A percentile compares a stretch with the other conserved stretches of the same genome.
Conservation (phyloP, 2,113 vertebrate species). For the Herpetotheres cachinnans region DNA sequence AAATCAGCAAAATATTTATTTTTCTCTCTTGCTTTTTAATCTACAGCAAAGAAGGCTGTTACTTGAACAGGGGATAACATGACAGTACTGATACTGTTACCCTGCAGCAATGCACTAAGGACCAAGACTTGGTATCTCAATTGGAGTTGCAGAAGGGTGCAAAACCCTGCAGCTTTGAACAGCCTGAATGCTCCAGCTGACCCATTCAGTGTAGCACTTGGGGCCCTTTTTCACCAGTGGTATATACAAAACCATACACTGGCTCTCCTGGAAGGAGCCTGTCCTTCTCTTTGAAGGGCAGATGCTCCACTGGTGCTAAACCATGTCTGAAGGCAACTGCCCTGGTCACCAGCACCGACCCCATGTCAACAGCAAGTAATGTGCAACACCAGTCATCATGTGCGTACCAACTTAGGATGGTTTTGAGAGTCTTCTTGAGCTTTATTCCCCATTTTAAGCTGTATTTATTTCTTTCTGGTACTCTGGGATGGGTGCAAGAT, state of each 20-base stretch:
- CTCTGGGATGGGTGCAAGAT: background rate
- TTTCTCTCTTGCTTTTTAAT: background rate
- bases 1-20: background rate
- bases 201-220: background rate
- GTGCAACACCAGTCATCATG: background rate
- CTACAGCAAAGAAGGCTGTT: background rate
- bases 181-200: background rate
- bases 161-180: background rate
- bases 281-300: background rate
- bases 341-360: background rate
- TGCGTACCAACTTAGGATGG: background rate
- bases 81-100: background rate
- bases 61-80: background rate
- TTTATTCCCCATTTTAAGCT: background rate
- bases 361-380: background rate
- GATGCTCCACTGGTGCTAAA: background rate
- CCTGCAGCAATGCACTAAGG: background rate
- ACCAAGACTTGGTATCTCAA: background rate
- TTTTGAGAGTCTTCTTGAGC: background rate
- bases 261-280: background rate
- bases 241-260: rapidly evolving
- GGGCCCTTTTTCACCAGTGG: background rate
- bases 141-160: background rate
- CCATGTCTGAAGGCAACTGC: background rate
- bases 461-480: background rate